Conservation (phyloP, 2,113 vertebrate genomes). For the Erinaceus europaeus region DNA sequence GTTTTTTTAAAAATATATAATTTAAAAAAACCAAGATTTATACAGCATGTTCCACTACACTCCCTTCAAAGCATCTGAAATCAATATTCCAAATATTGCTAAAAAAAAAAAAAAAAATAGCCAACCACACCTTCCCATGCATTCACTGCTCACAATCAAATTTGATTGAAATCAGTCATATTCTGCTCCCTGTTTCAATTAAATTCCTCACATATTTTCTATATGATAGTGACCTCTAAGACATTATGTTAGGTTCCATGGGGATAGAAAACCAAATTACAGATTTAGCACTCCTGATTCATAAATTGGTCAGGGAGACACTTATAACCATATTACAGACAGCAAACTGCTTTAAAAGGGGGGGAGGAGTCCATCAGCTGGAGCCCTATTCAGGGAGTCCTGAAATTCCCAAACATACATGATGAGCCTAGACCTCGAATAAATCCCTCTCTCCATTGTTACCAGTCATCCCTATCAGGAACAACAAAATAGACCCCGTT, state of each 20-base stretch:
- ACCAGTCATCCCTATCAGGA: no score
- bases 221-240: neutral
- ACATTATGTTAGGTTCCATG: neutral
- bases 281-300: neutral
- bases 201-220: neutral
- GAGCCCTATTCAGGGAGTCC: no score
- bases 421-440: no score
- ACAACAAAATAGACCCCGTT: no score
- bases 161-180: neutral
- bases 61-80: constrained; percentile 3
- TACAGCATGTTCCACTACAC: neutral
- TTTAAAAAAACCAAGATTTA: no score
- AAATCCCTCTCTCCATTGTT: no score
- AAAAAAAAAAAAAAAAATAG: neutral
- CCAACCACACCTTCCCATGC: neutral
- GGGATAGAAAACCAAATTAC: neutral
- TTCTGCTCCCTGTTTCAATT: neutral
- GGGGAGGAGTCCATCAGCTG: no score
- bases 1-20: no score
- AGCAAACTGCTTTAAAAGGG: neutral
- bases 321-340: neutral
- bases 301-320: neutral
- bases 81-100: neutral
- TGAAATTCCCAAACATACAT: no score
- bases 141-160: neutral